phyloP scores from a whole-genome alignment of 2,888 invertebrate genomes.

The Tetropium fuscum region DNA sequence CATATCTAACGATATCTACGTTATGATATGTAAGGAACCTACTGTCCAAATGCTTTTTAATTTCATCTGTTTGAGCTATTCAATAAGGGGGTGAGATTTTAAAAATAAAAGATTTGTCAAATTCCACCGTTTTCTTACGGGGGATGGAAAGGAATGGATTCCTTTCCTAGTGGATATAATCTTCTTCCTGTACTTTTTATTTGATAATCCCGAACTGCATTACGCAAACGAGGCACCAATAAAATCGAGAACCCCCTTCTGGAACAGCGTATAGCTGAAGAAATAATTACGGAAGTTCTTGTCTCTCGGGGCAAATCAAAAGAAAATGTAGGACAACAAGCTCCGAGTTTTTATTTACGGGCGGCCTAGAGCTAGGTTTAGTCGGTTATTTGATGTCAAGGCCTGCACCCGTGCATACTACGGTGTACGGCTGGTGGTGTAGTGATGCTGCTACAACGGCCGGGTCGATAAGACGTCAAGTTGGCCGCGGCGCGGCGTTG shows the following conservation, averaged over 20 bases:
- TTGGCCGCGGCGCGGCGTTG: constrained; percentile 40
- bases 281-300: constrained; percentile 27
- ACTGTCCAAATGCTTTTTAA: too few species aligned
- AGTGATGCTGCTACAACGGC: constrained; percentile 39
- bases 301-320: constrained; percentile 23
- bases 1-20: too few species aligned
- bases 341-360: constrained; percentile 34
- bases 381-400: constrained; percentile 54
- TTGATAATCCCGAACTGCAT: not conserved
- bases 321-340: constrained; percentile 42
- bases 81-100: not conserved
- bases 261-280: not conserved
- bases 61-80: too few species aligned
- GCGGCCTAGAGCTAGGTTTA: constrained; percentile 47
- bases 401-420: constrained; percentile 46
- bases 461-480: constrained; percentile 46
- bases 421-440: constrained; percentile 41
- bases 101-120: not conserved
- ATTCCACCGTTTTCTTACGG: too few species aligned
- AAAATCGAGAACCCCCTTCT: not conserved
- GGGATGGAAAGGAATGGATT: too few species aligned
- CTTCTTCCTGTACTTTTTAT: too few species aligned
- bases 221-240: not conserved
- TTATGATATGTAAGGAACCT: too few species aligned
- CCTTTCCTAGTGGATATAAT: too few species aligned